Evolutionary conservation across 2,113 vertebrate species (phyloP), one percentile per base, ranked within the genome.

Genomic region (Hystrix brachyura): DNA sequence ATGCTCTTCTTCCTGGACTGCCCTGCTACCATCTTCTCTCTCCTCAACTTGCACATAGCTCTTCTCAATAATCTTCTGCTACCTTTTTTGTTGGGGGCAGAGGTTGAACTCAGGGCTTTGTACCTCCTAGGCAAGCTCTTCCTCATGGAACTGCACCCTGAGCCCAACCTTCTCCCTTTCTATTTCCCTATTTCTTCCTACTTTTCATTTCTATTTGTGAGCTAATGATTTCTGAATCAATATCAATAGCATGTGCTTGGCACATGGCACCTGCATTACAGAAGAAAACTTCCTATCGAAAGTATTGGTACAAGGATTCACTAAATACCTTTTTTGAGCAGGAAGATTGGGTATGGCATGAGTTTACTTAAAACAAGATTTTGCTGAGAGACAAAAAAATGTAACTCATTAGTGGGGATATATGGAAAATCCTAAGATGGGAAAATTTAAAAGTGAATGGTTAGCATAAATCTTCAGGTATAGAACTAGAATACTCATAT

Each of bases 401-500:
- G 79, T 53, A 85, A 81, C 57, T 69, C 8, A 53, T 38, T 43
- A 55, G 10, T 32, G 79, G 29, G 32, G 13, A 74, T 76, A 59
- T 19, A 38, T 59, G 21, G 12, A 67, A 85, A 81, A 60, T 4
- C 51, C 11, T 65, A 11, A 60, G 7, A 19, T 84, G n/a, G 55
- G 55, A 87, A 84, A 79, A 57, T 51, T 60, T 93, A 21, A 78
- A 91, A 95, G 34, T 11, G 93, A 80, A 80, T 21, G 15, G 32
- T 29, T 80, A 43, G 29, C 23, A 82, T 62, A 62, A 78, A 78
- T 55, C 21, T 85, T 82, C 82, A 67, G 15, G 29, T 79, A n/a
- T 53, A 46, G 53, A 69, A 62, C 2, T 3, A 53, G 0, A 60
- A 21, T 27, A 64, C 43, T 78, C 27, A 64, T 27, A 57, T 59